Evolutionary conservation across 2,113 vertebrate species (phyloP).

Genomic region (Nycticorax nycticorax): DNA sequence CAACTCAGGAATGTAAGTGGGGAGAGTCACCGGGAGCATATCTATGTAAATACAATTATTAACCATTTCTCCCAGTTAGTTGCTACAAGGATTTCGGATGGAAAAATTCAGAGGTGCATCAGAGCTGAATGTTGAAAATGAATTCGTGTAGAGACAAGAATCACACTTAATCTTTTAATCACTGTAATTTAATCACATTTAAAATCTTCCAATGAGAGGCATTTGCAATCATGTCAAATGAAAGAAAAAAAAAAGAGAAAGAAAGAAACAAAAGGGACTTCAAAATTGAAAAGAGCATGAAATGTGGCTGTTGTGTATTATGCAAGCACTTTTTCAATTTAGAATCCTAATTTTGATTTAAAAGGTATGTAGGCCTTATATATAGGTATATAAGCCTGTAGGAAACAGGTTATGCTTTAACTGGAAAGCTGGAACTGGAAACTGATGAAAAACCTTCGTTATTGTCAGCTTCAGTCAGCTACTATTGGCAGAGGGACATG

Average conservation of each 20-base stretch:
- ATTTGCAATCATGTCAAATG: not conserved
- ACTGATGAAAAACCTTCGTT: not conserved
- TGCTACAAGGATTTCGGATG: not conserved
- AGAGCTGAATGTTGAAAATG: not conserved
- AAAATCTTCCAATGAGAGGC: not conserved
- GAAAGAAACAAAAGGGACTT: not conserved
- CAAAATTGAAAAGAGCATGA: not conserved
- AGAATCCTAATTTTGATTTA: not conserved
- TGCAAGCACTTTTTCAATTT: not conserved
- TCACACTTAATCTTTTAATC: conserved; percentile 13
- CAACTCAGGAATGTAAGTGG: conserved; percentile 15
- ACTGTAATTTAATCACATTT: not conserved
- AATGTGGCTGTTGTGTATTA: not conserved
- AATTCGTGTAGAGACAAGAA: not conserved
- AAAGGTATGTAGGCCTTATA: not conserved
- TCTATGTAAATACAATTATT: not conserved
- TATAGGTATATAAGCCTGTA: not conserved
- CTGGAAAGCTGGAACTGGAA: not conserved
- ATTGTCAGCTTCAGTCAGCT: not conserved
- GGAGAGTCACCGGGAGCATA: not conserved
- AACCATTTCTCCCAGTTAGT: not conserved
- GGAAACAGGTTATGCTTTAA: not conserved
- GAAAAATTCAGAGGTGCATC: not conserved
- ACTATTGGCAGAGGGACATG: not conserved
- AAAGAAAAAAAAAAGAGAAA: not conserved